phyloP scores from a whole-genome alignment of 2,888 invertebrate species.

The Microchrysa polita region DNA sequence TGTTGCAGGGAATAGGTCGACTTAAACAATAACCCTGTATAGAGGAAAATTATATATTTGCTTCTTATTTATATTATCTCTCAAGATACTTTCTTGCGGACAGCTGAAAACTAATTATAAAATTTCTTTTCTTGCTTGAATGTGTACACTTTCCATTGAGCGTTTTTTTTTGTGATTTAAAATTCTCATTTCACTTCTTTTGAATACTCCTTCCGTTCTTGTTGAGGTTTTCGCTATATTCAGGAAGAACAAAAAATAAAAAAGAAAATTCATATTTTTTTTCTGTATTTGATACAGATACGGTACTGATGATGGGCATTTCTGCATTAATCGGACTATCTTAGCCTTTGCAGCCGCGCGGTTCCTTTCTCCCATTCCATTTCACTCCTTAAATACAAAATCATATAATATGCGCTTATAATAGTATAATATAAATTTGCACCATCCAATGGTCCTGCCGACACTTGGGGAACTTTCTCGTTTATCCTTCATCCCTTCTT shows the following conservation, averaged over 20 bases:
- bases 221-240: not conserved
- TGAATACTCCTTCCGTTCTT: not conserved
- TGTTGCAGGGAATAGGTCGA: too few species aligned
- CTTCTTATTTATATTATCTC: too few species aligned
- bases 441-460: not conserved
- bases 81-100: not conserved
- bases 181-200: not conserved
- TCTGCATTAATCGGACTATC: conserved; percentile 15
- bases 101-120: conserved; percentile 15
- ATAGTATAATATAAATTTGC: not conserved
- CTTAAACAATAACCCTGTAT: too few species aligned
- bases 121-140: conserved; percentile 3
- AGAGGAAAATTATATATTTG: not conserved
- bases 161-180: not conserved
- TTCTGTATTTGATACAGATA: not conserved
- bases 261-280: not conserved
- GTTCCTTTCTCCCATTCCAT: not conserved
- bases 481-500: not conserved
- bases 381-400: not conserved
- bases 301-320: not conserved
- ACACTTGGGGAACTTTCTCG: not conserved
- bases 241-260: not conserved
- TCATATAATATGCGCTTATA: not conserved
- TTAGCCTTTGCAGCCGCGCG: not conserved
- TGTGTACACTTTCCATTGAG: not conserved